Conservation (phyloP, 64 coral and sea anemone species). For the Porites lutea region DNA sequence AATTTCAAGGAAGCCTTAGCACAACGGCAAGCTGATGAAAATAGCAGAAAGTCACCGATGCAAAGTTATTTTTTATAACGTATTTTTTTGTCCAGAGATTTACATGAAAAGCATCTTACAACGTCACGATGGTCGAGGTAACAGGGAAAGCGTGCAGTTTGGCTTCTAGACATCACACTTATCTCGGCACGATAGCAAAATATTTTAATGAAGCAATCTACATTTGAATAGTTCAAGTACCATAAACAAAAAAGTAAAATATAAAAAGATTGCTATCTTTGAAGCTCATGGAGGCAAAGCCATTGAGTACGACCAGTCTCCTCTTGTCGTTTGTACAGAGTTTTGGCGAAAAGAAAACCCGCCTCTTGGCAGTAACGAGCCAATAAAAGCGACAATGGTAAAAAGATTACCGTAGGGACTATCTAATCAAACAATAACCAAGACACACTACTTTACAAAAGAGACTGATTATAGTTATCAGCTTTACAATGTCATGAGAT, state of each 20-base stretch:
- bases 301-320: not conserved
- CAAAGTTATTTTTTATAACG: not conserved
- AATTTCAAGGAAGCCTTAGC: not conserved
- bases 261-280: slow-evolving; percentile 55
- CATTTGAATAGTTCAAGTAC: slow-evolving; percentile 56
- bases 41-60: not conserved
- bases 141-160: slow-evolving; percentile 2
- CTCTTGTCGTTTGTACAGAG: not conserved
- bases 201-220: slow-evolving; percentile 55
- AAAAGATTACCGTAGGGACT: not conserved
- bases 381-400: not conserved
- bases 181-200: slow-evolving; percentile 40
- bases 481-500: not conserved
- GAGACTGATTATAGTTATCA: not conserved
- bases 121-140: not conserved
- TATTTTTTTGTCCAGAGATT: not conserved
- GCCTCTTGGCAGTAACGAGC: not conserved
- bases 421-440: slow-evolving; percentile 11
- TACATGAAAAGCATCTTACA: not conserved
- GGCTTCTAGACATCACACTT: not conserved
- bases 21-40: not conserved
- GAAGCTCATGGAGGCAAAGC: not conserved
- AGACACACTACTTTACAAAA: not conserved
- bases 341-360: not conserved
- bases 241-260: slow-evolving; percentile 48